phyloP scores from a whole-genome alignment of 2,888 invertebrate species.

The Plebejus anna region DNA sequence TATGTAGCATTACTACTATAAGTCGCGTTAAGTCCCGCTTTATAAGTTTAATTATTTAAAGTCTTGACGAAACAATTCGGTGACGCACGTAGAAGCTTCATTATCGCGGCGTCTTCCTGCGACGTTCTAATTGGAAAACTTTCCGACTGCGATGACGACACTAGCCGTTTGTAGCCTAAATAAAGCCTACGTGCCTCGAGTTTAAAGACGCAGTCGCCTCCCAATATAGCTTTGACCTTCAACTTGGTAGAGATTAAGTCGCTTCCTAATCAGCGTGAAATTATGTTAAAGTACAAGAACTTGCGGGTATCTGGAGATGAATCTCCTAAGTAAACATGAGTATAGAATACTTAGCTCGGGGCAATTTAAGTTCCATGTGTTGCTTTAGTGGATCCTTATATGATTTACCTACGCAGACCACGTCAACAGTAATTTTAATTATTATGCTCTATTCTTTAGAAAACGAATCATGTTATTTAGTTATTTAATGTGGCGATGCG shows the following conservation, averaged over 20 bases:
- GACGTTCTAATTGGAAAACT: constrained; percentile 39
- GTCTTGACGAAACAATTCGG: constrained; percentile 6
- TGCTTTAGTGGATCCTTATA: background rate
- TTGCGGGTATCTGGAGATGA: background rate
- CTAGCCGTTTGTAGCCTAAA: constrained; percentile 31
- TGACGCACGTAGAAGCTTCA: constrained; percentile 20
- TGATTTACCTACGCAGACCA: background rate
- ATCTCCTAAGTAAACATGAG: background rate
- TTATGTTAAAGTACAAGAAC: background rate
- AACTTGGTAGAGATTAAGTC: constrained; percentile 1
- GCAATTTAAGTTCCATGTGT: background rate
- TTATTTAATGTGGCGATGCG: too few relatives aligned
- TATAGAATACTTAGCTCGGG: background rate
- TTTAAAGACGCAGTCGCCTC: background rate
- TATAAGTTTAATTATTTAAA: too few relatives aligned
- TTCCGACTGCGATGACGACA: constrained; percentile 30
- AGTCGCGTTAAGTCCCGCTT: too few relatives aligned
- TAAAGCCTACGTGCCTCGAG: constrained; percentile 24
- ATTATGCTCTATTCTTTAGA: too few relatives aligned
- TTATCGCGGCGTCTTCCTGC: constrained; percentile 29
- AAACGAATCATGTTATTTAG: too few relatives aligned
- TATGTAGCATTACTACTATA: too few relatives aligned
- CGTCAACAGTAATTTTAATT: too few relatives aligned
- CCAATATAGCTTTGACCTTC: constrained; percentile 18
- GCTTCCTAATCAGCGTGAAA: constrained; percentile 3